Evolutionary conservation across 2,113 vertebrate genomes (phyloP), one percentile per base, ranked within the genome.

Genomic region (Amblyopsis rosae): DNA sequence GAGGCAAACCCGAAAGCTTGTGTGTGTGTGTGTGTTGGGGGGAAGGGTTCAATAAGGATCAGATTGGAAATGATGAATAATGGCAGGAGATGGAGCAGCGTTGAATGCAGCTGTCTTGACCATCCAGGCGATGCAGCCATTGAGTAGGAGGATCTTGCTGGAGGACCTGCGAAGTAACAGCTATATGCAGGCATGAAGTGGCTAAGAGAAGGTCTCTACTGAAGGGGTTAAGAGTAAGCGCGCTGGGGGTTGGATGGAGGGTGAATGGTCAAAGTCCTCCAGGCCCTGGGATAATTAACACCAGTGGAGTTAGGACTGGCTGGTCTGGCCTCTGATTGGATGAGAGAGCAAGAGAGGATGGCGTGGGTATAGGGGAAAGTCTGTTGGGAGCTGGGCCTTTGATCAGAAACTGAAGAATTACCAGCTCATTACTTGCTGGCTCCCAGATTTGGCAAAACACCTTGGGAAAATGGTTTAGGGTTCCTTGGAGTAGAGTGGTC

Each of bases 351-450:
- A 13, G 54, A 76, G 69, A 10, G 13, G 45, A 65, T 16, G 54
- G 0, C 58, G 67, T 48, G 54, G 51, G 58, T 41, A 8, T 41
- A 33, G 66, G 75, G 60, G 79, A 79, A 59, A 70, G 75, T 81
- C 66, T 19, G 70, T 77, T 82, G 74, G 63, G 79, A 80, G 62
- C 51, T 12, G 17, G 56, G 72, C 72, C 83, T 91, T 93, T 92
- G 89, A 93, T 92, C 89, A 70, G 55, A 54, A 75, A 70, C 69
- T 80, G 79, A 83, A 82, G 82, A 90, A 88, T 86, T 86, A 89
- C 79, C 81, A 89, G 73, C 84, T 89, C 76, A 77, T 65, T 89
- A 84, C 73, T 79, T 87, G n/a, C 79, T 69, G 75, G 83, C 79
- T 70, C 72, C 60, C 57, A 32, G 53, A 59, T 67, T 59, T 59